Base-by-base conservation (phyloP, 2,797 vertebrate genomes). In the Knipowitschia caucasica region DNA sequence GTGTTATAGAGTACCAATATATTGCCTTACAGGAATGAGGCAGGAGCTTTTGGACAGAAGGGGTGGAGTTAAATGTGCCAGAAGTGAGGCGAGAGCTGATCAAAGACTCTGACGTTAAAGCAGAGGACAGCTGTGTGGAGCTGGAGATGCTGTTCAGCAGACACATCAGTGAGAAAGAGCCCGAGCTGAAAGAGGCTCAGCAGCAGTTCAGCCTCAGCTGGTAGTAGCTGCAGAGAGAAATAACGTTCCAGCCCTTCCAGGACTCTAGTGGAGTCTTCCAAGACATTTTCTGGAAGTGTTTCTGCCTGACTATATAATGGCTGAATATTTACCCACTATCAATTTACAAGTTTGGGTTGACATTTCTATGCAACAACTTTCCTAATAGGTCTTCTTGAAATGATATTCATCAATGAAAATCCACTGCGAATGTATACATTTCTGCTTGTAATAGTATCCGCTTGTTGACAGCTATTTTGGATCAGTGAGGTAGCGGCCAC, bases 261-360 rank as follows among this genome's bases (percentile, higher is more conserved):
- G 88, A 90, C 34, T 18, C 64, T 0, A 24, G 73, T 0, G 87
- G 86, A 30, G 62, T 88, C 11, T 94, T 94, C 52, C 84, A 87
- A 0, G 91, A 93, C 65, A 94, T 50, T 98, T 97, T 46, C 63
- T 98, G 36, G 90, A 92, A 60, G 78, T 53, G 4, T 96, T 95
- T 46, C 39, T 98, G 36, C 94, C 94, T 0, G 59, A 20, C 54
- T 33, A 1, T 24, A 11, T 0, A 46, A 42, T 4, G 2, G 18
- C 34, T 75, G 35, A 63, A 43, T 0, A 2, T 47, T 20, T 9
- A 4, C 40, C 7, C 5, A n/a, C 1, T 51, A 30, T 54, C 18
- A 4, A 17, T 53, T 31, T 39, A 4, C 11, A 50, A 3, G 39
- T 54, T 50, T 18, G 0, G 12, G 2, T 38, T 60, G 34, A 57